Base-by-base conservation (phyloP, 2,113 vertebrate genomes). In the Seriola dumerili region DNA sequence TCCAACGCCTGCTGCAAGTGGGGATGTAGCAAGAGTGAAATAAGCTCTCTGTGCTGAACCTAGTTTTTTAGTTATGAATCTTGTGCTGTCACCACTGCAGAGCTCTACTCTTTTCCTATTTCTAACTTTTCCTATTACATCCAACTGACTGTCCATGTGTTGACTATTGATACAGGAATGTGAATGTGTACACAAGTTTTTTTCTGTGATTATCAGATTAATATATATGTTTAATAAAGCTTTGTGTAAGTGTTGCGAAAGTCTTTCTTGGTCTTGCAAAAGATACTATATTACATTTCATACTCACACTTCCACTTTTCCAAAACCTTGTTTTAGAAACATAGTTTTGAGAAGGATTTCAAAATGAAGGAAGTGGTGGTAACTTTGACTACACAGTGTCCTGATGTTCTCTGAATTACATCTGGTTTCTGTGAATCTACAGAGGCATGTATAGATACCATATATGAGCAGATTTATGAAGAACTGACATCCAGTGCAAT, bases 21-120 rank as follows among this genome's bases (percentile, higher is more conserved):
- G 95, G 96, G 96, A 0, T 97, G 96, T 79, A 97, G 95, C 89
- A 96, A 96, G 72, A 95, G 92, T 55, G 95, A 97, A 78, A 96
- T 97, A 88, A 96, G 96, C 88, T 96, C 95, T 29, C 91, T 97
- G 58, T 97, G 97, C 89, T 97, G 93, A 94, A 71, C 8, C 1
- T 23, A 5, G 0, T 61, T 58, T 73, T 17, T 71, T 78, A 11
- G 57, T 44, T 44, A 62, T 46, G 17, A 3, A 6, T 34, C 4
- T 66, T 68, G 13, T 67, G 44, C 19, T 74, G 14, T 71, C 66
- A 59, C 21, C 63, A 38, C 21, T 66, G 50, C 42, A 78, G 36
- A 80, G 34, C 36, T 74, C 40, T 74, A 11, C 16, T 78, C 23
- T 50, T 65, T 72, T 71, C 6, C 36, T 38, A n/a, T 67, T 46